Conservation (phyloP, 2,888 invertebrate genomes). For the Idaea dimidiata region DNA sequence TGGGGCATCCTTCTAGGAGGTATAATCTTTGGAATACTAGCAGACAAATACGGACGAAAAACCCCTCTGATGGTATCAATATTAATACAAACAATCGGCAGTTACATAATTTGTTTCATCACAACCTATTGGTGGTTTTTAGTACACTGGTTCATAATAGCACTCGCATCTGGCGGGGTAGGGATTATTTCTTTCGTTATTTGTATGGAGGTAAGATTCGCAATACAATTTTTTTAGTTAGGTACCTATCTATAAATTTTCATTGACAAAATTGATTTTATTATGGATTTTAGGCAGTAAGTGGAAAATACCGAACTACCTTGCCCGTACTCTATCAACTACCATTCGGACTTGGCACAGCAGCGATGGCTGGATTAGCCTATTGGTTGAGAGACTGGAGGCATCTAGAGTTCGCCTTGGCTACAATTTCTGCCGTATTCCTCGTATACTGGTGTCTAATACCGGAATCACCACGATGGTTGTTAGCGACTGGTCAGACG, state of each 20-base stretch:
- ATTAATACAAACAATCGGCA: conserved; percentile 74
- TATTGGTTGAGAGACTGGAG: conserved; percentile 83
- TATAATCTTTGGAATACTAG: conserved; percentile 80
- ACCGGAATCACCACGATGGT: conserved; percentile 84
- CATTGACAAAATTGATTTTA: neutral
- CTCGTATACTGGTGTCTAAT: conserved; percentile 72
- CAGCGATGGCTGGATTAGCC: conserved; percentile 79
- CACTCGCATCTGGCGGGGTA: conserved; percentile 82
- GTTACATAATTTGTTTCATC: conserved; percentile 74
- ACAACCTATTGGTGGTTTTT: conserved; percentile 80
- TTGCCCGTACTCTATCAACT: conserved; percentile 83
- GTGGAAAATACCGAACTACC: conserved; percentile 81
- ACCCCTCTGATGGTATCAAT: conserved; percentile 79
- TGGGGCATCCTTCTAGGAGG: conserved; percentile 83
- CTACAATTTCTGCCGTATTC: conserved; percentile 72
- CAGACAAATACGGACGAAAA: conserved; percentile 83
- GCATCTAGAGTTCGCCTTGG: conserved; percentile 78
- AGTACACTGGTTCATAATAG: conserved; percentile 76
- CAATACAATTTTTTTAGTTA: neutral
- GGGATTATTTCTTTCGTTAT: conserved; percentile 84
- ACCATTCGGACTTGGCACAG: conserved; percentile 82
- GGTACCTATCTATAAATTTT: neutral
- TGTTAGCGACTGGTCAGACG: conserved; percentile 76
- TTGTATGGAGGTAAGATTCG: conserved; percentile 77
- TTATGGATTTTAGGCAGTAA: conserved; percentile 64